These are phyloP conservation scores for Astropecten irregularis DNA, from an alignment of 53 echinoderm and acorn worm genomes.

Conservation along the genomic window DNA sequence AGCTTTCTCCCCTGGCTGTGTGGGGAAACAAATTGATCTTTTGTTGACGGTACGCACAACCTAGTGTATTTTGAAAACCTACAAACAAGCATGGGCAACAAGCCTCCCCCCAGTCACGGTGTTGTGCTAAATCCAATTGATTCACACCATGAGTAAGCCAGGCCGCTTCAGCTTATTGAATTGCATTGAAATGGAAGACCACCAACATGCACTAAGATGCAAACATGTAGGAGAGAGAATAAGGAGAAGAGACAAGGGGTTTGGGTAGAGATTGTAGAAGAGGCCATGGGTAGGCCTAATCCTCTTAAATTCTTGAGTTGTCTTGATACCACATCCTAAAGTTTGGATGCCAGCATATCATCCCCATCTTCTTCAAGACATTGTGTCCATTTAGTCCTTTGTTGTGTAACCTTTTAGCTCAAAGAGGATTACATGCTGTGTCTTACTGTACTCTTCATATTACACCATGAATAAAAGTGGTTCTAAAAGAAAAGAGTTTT, in stretches of 20 bases:
- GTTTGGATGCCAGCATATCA: too few relatives aligned
- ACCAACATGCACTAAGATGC: neutral
- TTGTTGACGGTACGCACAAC: conserved; percentile 6
- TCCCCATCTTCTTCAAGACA: too few relatives aligned
- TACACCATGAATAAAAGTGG: too few relatives aligned
- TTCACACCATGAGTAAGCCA: neutral
- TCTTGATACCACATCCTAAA: too few relatives aligned
- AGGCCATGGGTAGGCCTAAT: too few relatives aligned
- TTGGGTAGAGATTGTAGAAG: neutral
- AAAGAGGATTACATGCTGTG: too few relatives aligned
- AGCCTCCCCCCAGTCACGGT: too few relatives aligned
- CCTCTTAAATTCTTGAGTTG: neutral
- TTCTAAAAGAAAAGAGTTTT: too few relatives aligned
- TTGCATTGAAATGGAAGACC: neutral
- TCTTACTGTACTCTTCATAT: too few relatives aligned
- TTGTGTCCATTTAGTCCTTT: too few relatives aligned
- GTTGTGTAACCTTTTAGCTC: too few relatives aligned
- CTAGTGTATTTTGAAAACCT: neutral
- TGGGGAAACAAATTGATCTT: conserved; percentile 26
- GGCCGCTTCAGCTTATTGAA: neutral
- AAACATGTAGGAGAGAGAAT: neutral
- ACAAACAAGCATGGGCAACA: neutral
- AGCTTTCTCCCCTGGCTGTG: too few relatives aligned
- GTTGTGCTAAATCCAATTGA: neutral
- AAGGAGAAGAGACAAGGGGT: neutral